phyloP scores from a whole-genome alignment of 2,113 vertebrate genomes.

The Mus pahari region DNA sequence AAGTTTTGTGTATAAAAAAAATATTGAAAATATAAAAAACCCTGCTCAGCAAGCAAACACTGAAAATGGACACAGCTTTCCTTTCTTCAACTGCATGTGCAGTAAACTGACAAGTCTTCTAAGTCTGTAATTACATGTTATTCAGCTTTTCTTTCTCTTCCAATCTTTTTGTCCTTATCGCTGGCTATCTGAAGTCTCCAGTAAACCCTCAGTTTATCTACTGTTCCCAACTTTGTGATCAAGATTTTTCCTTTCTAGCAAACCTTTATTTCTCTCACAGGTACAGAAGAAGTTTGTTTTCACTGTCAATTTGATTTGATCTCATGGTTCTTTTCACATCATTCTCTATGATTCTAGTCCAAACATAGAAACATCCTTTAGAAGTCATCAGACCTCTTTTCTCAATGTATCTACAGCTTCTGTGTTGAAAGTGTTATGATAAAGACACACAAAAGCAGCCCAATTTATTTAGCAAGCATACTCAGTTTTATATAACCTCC shows the following conservation, averaged over 20 bases:
- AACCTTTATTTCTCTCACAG: conserved; percentile 54
- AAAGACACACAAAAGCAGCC: not conserved
- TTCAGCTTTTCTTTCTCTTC: not conserved
- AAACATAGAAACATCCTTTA: conserved; percentile 39
- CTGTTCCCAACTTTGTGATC: not conserved
- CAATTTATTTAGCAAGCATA: not conserved
- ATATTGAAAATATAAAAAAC: conserved; percentile 17
- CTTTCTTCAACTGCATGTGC: not conserved
- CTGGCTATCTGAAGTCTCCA: conserved; percentile 16
- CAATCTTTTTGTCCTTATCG: not conserved
- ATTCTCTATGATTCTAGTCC: not conserved
- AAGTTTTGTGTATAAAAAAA: not conserved
- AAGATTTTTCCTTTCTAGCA: not conserved
- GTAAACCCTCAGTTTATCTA: not conserved
- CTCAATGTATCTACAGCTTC: not conserved
- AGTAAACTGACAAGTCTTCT: not conserved
- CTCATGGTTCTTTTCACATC: not conserved
- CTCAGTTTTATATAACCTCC: not conserved
- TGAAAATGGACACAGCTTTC: not conserved
- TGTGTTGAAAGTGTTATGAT: not conserved
- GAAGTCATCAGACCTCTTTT: not conserved
- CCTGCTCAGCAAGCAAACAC: not conserved
- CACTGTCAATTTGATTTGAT: not conserved
- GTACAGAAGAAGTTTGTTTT: conserved; percentile 41
- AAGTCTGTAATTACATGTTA: not conserved